Percentiles rank a stretch among this genome's conserved stretches.
These are phyloP conservation scores for Eristalis arbustorum DNA, from an alignment of 2,888 invertebrate species.

Conservation along the genomic window DNA sequence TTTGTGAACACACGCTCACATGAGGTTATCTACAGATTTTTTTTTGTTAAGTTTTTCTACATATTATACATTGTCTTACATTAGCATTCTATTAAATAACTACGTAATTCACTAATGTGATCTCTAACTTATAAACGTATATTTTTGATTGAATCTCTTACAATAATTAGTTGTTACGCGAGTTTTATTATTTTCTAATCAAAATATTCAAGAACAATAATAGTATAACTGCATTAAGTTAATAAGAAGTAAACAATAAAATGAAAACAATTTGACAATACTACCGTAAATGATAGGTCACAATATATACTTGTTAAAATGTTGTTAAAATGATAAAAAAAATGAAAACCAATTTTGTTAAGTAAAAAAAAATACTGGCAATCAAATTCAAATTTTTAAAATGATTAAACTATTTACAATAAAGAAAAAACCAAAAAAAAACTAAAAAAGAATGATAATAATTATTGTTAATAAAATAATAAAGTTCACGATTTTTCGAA, in stretches of 20 bases:
- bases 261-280: slow-evolving; percentile 47
- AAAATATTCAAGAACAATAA: slow-evolving; percentile 43
- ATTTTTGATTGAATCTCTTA: neutral
- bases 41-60: neutral
- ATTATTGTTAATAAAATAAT: slow-evolving; percentile 28
- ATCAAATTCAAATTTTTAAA: slow-evolving; percentile 63
- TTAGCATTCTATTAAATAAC: neutral
- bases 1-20: neutral
- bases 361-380: slow-evolving; percentile 49
- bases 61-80: neutral
- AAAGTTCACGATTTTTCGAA: slow-evolving; percentile 47
- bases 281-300: slow-evolving; percentile 49
- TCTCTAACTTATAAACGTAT: neutral
- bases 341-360: slow-evolving; percentile 46
- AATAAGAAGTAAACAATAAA: slow-evolving; percentile 3
- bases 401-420: slow-evolving; percentile 60
- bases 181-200: neutral
- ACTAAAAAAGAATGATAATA: neutral
- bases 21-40: neutral
- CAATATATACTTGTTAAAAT: slow-evolving; percentile 63
- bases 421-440: slow-evolving; percentile 14
- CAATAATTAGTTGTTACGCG: neutral
- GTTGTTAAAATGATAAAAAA: slow-evolving; percentile 41
- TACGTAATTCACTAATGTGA: neutral
- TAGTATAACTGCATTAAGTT: slow-evolving; percentile 29